A percentile compares a stretch with the other conserved stretches of the same genome.
Conservation (phyloP, 2,113 vertebrate species). For the Ageneiosus marmoratus region DNA sequence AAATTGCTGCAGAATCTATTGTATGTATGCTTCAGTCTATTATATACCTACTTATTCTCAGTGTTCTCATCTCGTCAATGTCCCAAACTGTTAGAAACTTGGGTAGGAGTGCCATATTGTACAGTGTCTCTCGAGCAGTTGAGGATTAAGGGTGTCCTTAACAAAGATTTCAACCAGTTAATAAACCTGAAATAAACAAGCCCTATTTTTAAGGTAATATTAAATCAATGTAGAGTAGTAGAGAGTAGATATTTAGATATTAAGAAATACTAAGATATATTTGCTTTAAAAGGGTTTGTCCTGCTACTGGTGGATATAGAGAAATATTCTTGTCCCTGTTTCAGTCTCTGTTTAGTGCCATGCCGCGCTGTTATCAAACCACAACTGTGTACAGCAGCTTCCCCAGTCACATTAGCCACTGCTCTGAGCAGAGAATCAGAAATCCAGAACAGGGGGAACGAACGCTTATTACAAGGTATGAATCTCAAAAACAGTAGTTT, state of each 20-base stretch:
- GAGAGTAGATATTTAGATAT: too few species aligned
- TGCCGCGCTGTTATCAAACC: conserved; percentile 70
- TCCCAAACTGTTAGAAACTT: neutral
- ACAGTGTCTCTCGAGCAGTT: neutral
- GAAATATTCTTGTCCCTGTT: conserved; percentile 29
- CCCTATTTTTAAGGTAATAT: neutral
- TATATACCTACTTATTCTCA: neutral
- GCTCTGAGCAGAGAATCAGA: conserved; percentile 68
- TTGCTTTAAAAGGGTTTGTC: neutral
- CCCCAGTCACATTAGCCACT: conserved; percentile 68
- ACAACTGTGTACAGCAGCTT: conserved; percentile 66
- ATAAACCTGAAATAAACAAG: neutral
- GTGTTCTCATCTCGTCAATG: neutral
- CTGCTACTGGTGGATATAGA: neutral
- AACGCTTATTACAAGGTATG: conserved; percentile 70
- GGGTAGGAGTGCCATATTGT: neutral
- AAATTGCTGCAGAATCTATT: conserved; percentile 52
- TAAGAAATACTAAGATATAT: neutral
- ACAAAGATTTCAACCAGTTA: neutral
- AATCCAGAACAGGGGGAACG: conserved; percentile 61
- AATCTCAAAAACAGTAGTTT: neutral
- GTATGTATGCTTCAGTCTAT: conserved; percentile 54
- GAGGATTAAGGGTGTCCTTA: neutral
- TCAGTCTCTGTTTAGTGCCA: conserved; percentile 56
- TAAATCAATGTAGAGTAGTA: neutral